phyloP scores from a whole-genome alignment of 2,113 vertebrate species.

The Sceloporus tristichus region DNA sequence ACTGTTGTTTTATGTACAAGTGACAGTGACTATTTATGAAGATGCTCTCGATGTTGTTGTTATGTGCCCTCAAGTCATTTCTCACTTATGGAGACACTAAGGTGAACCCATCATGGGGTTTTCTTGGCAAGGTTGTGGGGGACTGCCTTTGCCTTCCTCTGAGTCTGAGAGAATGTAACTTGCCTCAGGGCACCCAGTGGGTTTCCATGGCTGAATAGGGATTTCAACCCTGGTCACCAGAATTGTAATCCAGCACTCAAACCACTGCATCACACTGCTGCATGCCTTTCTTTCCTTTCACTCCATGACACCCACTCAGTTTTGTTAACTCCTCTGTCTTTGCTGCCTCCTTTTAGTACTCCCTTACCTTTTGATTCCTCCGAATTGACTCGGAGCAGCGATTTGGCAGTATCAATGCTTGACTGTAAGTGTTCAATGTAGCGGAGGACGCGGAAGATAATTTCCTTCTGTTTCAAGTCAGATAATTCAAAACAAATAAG shows the following conservation, averaged over 20 bases:
- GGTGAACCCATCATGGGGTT: too few species aligned
- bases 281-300: background rate
- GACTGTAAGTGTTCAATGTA: constrained; percentile 71
- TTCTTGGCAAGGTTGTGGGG: too few species aligned
- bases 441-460: constrained; percentile 58
- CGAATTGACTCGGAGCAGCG: constrained; percentile 41
- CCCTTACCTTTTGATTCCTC: constrained; percentile 3
- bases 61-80: too few species aligned
- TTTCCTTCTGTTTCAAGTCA: constrained; percentile 66
- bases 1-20: background rate
- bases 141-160: too few species aligned
- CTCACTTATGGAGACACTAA: too few species aligned
- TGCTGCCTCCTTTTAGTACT: background rate
- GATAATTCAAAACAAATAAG: constrained; percentile 17
- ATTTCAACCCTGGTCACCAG: too few species aligned
- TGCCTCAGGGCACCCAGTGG: too few species aligned
- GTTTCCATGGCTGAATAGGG: too few species aligned
- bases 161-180: too few species aligned
- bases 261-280: background rate
- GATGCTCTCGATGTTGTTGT: background rate
- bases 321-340: background rate
- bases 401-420: constrained; percentile 48
- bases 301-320: background rate
- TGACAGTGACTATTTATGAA: background rate
- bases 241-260: too few species aligned